Conservation (phyloP, 2,888 invertebrate genomes). For the Marasmarcha lunaedactyla region DNA sequence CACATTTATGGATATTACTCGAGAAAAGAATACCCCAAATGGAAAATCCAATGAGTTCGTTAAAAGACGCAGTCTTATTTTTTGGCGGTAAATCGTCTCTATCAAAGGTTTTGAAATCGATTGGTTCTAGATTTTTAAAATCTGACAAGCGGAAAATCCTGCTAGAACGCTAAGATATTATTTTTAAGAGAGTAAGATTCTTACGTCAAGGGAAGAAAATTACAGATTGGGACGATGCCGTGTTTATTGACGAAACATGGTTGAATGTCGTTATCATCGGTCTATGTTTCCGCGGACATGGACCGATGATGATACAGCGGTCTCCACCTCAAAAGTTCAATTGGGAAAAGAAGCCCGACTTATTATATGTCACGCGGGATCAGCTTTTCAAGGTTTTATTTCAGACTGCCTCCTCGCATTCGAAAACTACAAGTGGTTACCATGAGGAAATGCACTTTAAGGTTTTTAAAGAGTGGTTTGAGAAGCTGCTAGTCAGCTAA, state of each 20-base stretch:
- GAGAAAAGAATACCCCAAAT: slow-evolving; percentile 7
- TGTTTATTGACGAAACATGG: slow-evolving; percentile 15
- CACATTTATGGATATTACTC: slow-evolving; percentile 11
- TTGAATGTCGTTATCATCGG: slow-evolving; percentile 14
- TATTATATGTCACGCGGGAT: too few relatives aligned
- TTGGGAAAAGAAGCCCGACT: too few relatives aligned
- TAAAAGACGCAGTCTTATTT: slow-evolving; percentile 7
- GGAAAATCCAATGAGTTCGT: slow-evolving; percentile 6
- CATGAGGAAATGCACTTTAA: slow-evolving; percentile 8
- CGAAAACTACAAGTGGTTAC: slow-evolving; percentile 8
- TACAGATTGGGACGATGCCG: slow-evolving; percentile 8
- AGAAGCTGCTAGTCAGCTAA: slow-evolving; percentile 2
- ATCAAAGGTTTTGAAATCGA: slow-evolving; percentile 6
- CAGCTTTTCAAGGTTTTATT: too few relatives aligned
- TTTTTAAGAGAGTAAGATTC: slow-evolving; percentile 1
- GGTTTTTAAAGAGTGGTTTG: slow-evolving; percentile 7
- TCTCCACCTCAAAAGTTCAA: slow-evolving; percentile 3
- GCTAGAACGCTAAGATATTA: slow-evolving; percentile 1
- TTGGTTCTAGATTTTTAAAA: slow-evolving; percentile 7
- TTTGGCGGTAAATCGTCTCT: slow-evolving; percentile 4
- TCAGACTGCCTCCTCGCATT: slow-evolving; percentile 14
- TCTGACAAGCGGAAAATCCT: slow-evolving; percentile 3
- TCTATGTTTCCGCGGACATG: slow-evolving; percentile 11
- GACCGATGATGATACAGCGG: slow-evolving; percentile 12
- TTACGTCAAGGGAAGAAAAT: slow-evolving; percentile 6